A percentile compares a stretch with the other conserved stretches of the same genome.
Evolutionary conservation across 53 echinoderm and acorn worm genomes (phyloP).

Genomic region (Patiria pectinifera): DNA sequence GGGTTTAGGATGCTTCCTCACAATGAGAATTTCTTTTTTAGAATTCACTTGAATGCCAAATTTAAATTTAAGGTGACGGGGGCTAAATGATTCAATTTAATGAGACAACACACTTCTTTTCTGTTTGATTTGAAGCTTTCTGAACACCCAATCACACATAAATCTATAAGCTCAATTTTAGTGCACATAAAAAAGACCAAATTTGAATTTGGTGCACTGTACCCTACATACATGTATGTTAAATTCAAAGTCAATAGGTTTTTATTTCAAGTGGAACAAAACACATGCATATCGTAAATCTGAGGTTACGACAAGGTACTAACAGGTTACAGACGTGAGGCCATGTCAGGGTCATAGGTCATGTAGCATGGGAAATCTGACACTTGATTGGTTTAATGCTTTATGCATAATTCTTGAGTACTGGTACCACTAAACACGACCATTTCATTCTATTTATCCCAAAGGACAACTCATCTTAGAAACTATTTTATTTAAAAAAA

Average conservation of each 20-base stretch:
- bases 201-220: background rate
- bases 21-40: background rate
- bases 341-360: conserved; percentile 8
- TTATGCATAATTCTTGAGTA: background rate
- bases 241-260: background rate
- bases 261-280: background rate
- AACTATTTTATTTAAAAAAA: background rate
- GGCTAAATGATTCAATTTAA: background rate
- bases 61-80: background rate
- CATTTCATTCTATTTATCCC: conserved; percentile 10
- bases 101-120: background rate
- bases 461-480: background rate
- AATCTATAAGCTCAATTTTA: background rate
- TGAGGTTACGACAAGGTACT: background rate
- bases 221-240: background rate
- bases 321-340: background rate
- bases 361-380: conserved; percentile 1
- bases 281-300: conserved; percentile 29
- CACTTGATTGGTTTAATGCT: background rate
- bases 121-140: background rate
- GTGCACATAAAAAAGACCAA: background rate
- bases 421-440: background rate
- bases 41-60: background rate
- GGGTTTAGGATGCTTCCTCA: too few relatives aligned
- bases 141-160: background rate